Evolutionary conservation across 2,797 vertebrate species (phyloP).

Genomic region (Prunella strophiata): DNA sequence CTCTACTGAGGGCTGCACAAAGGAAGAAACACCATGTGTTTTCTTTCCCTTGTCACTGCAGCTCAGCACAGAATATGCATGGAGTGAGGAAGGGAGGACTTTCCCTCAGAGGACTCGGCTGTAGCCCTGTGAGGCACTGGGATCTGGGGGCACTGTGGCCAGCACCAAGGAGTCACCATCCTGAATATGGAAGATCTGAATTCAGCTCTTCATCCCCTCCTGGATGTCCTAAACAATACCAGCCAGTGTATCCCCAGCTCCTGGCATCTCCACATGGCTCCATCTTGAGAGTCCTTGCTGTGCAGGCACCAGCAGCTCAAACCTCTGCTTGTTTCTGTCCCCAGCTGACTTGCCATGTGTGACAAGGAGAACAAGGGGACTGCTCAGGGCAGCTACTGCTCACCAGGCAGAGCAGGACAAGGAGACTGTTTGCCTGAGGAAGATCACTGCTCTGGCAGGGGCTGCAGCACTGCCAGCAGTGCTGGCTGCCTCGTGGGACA

Average conservation of each 20-base stretch:
- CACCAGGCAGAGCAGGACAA: neutral
- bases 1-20: neutral
- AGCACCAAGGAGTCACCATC: neutral
- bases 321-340: neutral
- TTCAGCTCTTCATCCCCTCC: neutral
- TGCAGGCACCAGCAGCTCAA: neutral
- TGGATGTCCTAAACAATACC: neutral
- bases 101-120: rapidly evolving
- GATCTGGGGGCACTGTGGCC: neutral
- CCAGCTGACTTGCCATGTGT: neutral
- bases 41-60: neutral
- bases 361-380: neutral
- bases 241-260: neutral
- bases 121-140: rapidly evolving
- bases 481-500: constrained; percentile 74
- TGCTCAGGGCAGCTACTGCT: neutral
- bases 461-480: constrained; percentile 72
- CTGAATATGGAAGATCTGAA: neutral
- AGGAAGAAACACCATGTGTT: neutral
- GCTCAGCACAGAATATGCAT: rapidly evolving
- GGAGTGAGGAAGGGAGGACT: neutral
- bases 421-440: constrained; percentile 65
- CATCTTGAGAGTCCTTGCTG: neutral
- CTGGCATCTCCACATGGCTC: neutral
- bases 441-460: constrained; percentile 69